Conservation (phyloP, 2,113 vertebrate genomes). For the Prochilodus magdalenae region DNA sequence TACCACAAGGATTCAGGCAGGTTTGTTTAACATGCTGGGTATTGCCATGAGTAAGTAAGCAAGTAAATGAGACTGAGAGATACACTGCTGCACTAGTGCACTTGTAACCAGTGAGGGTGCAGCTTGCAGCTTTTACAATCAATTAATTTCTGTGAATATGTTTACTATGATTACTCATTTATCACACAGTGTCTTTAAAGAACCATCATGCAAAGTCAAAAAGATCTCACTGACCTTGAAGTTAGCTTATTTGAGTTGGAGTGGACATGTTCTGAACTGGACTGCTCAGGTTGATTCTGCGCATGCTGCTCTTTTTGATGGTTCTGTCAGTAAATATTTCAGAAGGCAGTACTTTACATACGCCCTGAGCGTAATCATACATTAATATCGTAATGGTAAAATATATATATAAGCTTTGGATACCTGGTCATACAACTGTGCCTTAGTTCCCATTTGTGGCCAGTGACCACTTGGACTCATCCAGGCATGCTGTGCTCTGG, state of each 20-base stretch:
- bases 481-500: background rate
- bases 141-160: no score
- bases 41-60: no score
- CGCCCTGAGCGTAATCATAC: background rate
- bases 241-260: background rate
- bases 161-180: background rate
- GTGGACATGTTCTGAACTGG: background rate
- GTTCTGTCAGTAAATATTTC: background rate
- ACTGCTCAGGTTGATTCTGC: background rate
- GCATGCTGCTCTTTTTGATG: background rate
- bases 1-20: no score
- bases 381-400: background rate
- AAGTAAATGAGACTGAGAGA: no score
- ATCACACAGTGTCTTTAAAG: no score
- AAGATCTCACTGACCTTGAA: background rate
- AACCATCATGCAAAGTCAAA: background rate
- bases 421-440: conserved; percentile 5
- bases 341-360: background rate
- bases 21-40: no score
- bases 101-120: no score
- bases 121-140: no score
- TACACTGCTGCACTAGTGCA: no score
- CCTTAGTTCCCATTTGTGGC: background rate
- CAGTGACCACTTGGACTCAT: background rate
- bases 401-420: background rate